Evolutionary conservation across 2,113 vertebrate species (phyloP), one percentile per base, ranked within the genome.

Genomic region (Plotosus lineatus): DNA sequence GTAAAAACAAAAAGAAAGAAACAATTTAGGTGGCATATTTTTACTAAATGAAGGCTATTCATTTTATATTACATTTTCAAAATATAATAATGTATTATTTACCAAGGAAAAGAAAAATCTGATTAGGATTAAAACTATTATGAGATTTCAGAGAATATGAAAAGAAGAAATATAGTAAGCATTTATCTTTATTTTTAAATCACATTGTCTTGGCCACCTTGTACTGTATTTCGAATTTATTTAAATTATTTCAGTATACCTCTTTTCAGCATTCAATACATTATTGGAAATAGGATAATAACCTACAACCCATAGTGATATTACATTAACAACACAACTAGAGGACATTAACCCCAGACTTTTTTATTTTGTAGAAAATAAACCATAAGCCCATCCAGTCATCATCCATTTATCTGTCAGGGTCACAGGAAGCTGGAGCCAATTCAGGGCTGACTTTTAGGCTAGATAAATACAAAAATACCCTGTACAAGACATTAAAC

Each of bases 1-100:
- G 17, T 42, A 74, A 53, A 48, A 53, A 23, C 58, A 72, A 83
- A 6, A 26, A 26, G 66, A 58, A 66, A 48, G 3, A 53, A 66
- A 77, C 21, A 19, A 31, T 1, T 51, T 17, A 79, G 14, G 33
- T 71, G 40, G 1, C 5, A 26, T 40, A 23, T 65, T 33, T 46
- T 33, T 31, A 71, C 44, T 71, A 26, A 8, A 31, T 23, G 7
- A 48, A 63, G 19, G 7, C 31, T 2, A 1, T 1, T 33, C 31
- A 33, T 33, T 21, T 15, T 21, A 33, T 19, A 63, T 63, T 63
- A 63, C 31, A 9, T 63, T 42, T 66, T 65, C 17, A 66, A 3
- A 10, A 14, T 48, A 48, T 2, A 19, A 12, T 23, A 73, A 31
- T 73, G 17, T 8, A 21, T 42, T 23, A 40, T 77, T n/a, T 36